Conservation (phyloP, 2,888 invertebrate genomes). For the Campoplex nolae region DNA sequence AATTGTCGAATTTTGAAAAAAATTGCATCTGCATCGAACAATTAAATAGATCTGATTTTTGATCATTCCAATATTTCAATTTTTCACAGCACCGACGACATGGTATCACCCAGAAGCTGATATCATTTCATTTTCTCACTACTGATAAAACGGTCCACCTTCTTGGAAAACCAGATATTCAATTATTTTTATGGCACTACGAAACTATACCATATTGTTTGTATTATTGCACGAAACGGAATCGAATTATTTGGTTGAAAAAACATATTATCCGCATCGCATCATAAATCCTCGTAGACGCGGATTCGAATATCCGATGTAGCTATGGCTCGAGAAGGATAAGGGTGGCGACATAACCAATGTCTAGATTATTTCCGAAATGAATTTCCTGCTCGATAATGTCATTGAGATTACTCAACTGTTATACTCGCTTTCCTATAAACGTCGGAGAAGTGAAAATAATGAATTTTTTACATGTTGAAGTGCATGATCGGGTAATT, state of each 20-base stretch:
- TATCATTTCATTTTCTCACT: not conserved
- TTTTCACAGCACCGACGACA: not conserved
- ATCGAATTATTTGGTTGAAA: not conserved
- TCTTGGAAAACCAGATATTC: not conserved
- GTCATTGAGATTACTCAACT: slow-evolving; percentile 17
- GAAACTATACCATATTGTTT: no score
- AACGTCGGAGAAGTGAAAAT: not conserved
- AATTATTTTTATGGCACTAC: not conserved
- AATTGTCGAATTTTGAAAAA: not conserved
- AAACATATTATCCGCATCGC: not conserved
- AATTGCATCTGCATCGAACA: not conserved
- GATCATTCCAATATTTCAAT: no score
- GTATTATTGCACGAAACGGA: not conserved
- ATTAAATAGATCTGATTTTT: no score
- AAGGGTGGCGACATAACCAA: slow-evolving; percentile 22
- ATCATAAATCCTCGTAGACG: not conserved
- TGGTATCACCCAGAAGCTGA: not conserved
- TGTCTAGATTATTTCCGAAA: slow-evolving; percentile 65
- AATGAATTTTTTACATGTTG: not conserved
- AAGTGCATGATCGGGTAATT: slow-evolving; percentile 5
- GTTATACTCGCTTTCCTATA: not conserved
- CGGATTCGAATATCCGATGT: slow-evolving; percentile 38
- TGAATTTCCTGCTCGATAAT: slow-evolving; percentile 49
- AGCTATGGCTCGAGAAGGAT: not conserved
- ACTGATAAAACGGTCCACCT: not conserved